Conservation (phyloP, 2,113 vertebrate species). For the Megaceryle maxima region DNA sequence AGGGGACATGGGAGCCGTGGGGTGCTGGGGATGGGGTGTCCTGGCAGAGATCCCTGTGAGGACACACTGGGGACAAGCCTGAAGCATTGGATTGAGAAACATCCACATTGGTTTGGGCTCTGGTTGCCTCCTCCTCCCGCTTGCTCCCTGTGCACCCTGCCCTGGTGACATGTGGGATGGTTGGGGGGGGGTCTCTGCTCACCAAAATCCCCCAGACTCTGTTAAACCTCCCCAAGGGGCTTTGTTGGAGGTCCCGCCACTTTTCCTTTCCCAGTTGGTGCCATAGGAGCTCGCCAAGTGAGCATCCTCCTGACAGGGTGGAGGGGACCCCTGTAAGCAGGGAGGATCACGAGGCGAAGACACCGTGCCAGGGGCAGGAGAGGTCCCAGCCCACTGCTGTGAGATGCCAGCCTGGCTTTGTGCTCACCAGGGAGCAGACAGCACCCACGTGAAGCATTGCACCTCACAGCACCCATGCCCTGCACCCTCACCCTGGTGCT, state of each 20-base stretch:
- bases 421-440: not conserved
- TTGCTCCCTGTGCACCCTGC: not conserved
- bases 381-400: not conserved
- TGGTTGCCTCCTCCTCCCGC: not conserved
- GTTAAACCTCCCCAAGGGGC: accelerated
- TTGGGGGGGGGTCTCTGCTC: not conserved
- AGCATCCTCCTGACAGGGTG: not conserved
- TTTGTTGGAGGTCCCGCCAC: accelerated
- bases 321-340: not conserved
- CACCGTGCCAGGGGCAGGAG: not conserved
- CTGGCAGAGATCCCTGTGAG: not conserved
- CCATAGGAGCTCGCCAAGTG: not conserved
- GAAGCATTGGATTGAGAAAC: not conserved
- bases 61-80: not conserved
- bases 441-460: accelerated
- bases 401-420: not conserved
- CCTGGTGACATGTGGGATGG: accelerated
- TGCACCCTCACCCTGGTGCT: not conserved
- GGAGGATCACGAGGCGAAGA: accelerated
- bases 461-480: not conserved
- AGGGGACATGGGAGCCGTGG: accelerated
- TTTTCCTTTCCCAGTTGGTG: not conserved
- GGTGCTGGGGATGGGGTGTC: accelerated
- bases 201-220: accelerated
- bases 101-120: not conserved